Evolutionary conservation across 2,888 invertebrate genomes (phyloP).

Genomic region (Strigamia transsilvanica): DNA sequence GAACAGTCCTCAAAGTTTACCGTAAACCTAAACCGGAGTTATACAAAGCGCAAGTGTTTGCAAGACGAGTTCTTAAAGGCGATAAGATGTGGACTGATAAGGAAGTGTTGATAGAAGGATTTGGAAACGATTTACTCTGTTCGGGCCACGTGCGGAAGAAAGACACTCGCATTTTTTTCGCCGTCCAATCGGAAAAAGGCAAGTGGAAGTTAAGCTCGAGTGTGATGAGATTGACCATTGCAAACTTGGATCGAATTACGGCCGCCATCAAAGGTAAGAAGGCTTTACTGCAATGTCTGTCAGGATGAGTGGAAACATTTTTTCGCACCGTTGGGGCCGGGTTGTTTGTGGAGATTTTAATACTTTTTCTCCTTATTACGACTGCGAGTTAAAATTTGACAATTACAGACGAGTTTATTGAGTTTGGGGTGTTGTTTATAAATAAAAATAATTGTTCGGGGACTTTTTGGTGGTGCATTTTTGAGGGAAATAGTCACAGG

Average conservation of each 20-base stretch:
- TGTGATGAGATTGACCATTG: slow-evolving; percentile 62
- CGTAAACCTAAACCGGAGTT: slow-evolving; percentile 37
- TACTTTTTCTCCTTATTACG: not conserved
- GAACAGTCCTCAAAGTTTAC: slow-evolving; percentile 61
- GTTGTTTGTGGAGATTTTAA: not conserved
- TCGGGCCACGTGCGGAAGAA: slow-evolving; percentile 60
- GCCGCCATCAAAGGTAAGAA: slow-evolving; percentile 61
- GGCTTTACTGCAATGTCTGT: slow-evolving; percentile 42
- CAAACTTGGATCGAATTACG: slow-evolving; percentile 62
- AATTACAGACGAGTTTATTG: not conserved
- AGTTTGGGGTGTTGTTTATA: not conserved
- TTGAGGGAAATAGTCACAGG: not conserved
- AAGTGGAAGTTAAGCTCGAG: slow-evolving; percentile 63
- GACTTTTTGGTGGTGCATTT: not conserved
- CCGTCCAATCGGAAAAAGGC: slow-evolving; percentile 58
- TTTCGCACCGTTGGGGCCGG: not conserved
- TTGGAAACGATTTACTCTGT: slow-evolving; percentile 63
- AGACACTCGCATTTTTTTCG: slow-evolving; percentile 64
- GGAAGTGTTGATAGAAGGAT: slow-evolving; percentile 61
- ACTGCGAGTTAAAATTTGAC: not conserved
- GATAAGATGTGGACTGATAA: slow-evolving; percentile 56
- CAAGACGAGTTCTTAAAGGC: slow-evolving; percentile 58
- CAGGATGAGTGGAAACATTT: slow-evolving; percentile 31
- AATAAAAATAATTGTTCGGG: not conserved
- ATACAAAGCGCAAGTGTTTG: slow-evolving; percentile 48